A percentile compares a stretch with the other conserved stretches of the same genome.
phyloP scores from a whole-genome alignment of 30 jellyfish, hydroid and myxozoan species.

The Chironex yamaguchii region DNA sequence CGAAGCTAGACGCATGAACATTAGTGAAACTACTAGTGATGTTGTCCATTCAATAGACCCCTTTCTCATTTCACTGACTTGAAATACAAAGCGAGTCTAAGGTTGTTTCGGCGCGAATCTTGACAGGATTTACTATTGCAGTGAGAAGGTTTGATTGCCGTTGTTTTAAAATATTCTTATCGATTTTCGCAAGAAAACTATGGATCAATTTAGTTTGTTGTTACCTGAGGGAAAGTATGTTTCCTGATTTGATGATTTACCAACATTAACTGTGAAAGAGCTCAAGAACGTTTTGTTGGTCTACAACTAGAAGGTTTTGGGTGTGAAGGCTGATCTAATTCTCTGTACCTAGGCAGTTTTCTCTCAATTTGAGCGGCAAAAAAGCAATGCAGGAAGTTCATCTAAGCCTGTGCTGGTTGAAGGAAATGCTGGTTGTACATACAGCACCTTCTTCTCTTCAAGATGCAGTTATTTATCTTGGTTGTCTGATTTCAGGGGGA shows the following conservation, averaged over 20 bases:
- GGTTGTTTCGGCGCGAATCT: constrained; percentile 27
- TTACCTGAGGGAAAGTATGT: constrained; percentile 36
- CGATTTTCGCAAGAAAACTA: no score
- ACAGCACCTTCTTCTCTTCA: background rate
- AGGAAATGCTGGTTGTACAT: constrained; percentile 43
- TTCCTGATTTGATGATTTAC: constrained; percentile 7
- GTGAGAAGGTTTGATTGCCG: no score
- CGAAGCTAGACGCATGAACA: no score
- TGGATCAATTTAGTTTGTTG: constrained; percentile 28
- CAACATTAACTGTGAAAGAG: constrained; percentile 20
- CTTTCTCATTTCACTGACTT: constrained; percentile 36
- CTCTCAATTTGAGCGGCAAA: constrained; percentile 10
- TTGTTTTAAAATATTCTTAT: no score
- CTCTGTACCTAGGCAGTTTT: constrained; percentile 51
- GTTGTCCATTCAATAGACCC: no score
- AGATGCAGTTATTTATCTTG: constrained; percentile 54
- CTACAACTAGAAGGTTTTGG: constrained; percentile 26
- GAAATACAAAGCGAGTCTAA: constrained; percentile 36
- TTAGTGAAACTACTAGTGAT: no score
- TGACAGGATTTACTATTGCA: no score
- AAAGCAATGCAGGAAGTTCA: background rate
- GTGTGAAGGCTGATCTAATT: constrained; percentile 60
- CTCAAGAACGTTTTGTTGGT: constrained; percentile 14
- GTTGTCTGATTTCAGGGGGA: constrained; percentile 55
- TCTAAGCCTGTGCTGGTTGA: background rate